phyloP scores from a whole-genome alignment of 1,140 invertebrate species.

The Platorchestia sp. region DNA sequence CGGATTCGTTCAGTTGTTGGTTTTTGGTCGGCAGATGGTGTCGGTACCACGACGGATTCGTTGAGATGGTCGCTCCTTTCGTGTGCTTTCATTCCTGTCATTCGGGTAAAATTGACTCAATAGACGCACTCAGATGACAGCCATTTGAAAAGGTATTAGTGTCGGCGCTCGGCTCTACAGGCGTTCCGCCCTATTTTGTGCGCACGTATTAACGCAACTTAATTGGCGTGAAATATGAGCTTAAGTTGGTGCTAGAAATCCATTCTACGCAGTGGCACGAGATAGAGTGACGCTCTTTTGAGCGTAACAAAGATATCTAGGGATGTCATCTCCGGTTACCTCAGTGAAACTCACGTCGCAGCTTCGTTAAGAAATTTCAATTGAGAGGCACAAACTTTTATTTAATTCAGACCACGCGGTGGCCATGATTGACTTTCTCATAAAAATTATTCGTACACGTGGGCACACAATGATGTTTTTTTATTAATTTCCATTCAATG shows the following conservation, averaged over 20 bases:
- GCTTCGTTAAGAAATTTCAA: neutral
- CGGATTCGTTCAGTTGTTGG: neutral
- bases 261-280: neutral
- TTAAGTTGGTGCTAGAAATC: neutral
- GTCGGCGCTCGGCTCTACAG: neutral
- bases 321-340: neutral
- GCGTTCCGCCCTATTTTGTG: neutral
- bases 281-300: neutral
- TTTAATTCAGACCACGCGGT: too few relatives aligned
- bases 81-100: neutral
- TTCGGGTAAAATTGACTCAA: constrained; percentile 32
- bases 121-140: neutral
- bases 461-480: too few relatives aligned
- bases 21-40: neutral
- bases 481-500: too few relatives aligned
- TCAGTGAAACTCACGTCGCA: neutral
- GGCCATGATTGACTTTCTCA: too few relatives aligned
- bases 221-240: neutral
- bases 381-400: too few relatives aligned
- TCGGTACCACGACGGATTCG: constrained; percentile 32
- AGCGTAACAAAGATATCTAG: neutral
- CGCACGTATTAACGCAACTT: neutral
- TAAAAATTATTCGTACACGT: too few relatives aligned
- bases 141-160: neutral
- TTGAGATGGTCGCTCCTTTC: neutral